Conservation (phyloP, 2,888 invertebrate genomes). For the Carcina quercana region DNA sequence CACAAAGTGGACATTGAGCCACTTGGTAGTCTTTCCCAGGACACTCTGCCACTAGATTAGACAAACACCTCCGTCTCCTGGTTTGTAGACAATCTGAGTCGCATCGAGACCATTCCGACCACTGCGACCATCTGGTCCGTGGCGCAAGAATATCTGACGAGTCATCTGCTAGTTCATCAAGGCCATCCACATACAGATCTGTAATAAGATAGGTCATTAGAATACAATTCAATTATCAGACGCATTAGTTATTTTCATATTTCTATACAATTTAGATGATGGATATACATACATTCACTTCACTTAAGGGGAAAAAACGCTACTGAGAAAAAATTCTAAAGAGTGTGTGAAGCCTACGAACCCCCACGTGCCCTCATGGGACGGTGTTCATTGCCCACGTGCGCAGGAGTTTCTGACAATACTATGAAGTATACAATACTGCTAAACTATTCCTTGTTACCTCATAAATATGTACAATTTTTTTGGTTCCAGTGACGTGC, state of each 20-base stretch:
- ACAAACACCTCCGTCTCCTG: slow-evolving; percentile 83
- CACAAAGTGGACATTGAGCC: slow-evolving; percentile 56
- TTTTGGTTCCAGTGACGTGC: no score
- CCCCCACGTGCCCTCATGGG: no score
- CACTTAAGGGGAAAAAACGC: no score
- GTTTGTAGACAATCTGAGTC: slow-evolving; percentile 91
- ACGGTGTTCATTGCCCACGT: no score
- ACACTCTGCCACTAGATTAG: slow-evolving; percentile 36
- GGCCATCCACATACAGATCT: slow-evolving; percentile 53
- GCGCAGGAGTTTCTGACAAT: no score
- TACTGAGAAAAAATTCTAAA: no score
- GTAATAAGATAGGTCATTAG: no score
- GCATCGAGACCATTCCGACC: slow-evolving; percentile 95
- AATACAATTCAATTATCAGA: neutral
- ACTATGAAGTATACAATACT: no score
- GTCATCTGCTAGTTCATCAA: slow-evolving; percentile 60
- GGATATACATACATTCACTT: no score
- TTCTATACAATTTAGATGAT: neutral
- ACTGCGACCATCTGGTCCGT: slow-evolving; percentile 59
- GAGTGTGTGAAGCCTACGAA: no score
- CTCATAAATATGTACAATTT: no score
- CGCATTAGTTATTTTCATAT: neutral
- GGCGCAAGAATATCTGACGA: slow-evolving; percentile 45
- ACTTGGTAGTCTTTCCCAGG: slow-evolving; percentile 59
- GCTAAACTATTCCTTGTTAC: no score